phyloP scores from a whole-genome alignment of 2,113 vertebrate species.

The Saimiri boliviensis region DNA sequence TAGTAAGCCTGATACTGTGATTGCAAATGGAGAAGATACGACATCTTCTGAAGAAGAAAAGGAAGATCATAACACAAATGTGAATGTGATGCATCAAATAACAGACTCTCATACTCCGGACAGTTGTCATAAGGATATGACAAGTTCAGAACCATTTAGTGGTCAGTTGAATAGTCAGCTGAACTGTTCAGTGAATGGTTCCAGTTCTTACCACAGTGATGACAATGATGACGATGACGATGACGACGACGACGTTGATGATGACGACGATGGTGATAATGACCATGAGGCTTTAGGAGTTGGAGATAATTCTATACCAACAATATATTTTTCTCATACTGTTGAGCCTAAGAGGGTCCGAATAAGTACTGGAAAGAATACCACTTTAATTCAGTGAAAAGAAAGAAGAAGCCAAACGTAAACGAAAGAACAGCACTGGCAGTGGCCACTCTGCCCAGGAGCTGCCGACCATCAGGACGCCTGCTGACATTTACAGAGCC shows the following conservation, averaged over 20 bases:
- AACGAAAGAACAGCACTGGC: slow-evolving; percentile 90
- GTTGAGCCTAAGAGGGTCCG: slow-evolving; percentile 97
- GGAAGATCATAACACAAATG: slow-evolving; percentile 77
- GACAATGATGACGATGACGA: slow-evolving; percentile 75
- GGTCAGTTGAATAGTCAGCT: slow-evolving; percentile 75
- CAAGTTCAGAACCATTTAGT: slow-evolving; percentile 63
- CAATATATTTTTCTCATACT: slow-evolving; percentile 96
- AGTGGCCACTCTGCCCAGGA: slow-evolving; percentile 89
- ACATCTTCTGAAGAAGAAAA: slow-evolving; percentile 92
- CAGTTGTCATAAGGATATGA: slow-evolving; percentile 49
- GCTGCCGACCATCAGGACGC: slow-evolving; percentile 90
- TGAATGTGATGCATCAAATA: not conserved
- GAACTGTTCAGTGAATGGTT: slow-evolving; percentile 63
- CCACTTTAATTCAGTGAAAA: slow-evolving; percentile 95
- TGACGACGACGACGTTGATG: slow-evolving; percentile 78
- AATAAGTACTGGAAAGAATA: slow-evolving; percentile 99
- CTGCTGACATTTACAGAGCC: slow-evolving; percentile 96
- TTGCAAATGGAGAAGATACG: slow-evolving; percentile 87
- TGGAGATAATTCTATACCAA: slow-evolving; percentile 87
- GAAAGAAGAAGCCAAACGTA: slow-evolving; percentile 95
- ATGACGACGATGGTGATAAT: slow-evolving; percentile 82
- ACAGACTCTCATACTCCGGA: slow-evolving; percentile 73
- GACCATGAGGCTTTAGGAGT: slow-evolving; percentile 73
- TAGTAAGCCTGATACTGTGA: slow-evolving; percentile 84
- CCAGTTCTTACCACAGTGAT: slow-evolving; percentile 69